Base-by-base conservation (phyloP, 2,888 invertebrate species). In the Drosophila neonasuta region DNA sequence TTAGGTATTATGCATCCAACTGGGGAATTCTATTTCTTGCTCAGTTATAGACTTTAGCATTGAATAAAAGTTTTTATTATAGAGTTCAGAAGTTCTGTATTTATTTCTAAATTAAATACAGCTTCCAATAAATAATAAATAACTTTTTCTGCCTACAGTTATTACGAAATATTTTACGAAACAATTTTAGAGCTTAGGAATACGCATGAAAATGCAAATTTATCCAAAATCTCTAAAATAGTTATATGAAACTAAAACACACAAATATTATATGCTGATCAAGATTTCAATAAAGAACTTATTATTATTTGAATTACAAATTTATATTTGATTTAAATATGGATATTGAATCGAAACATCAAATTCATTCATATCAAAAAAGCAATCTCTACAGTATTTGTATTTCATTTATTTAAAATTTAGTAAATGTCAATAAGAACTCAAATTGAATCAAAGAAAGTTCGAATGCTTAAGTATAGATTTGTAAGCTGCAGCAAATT, bases 401-500 rank as follows among this genome's bases (percentile, higher is more conserved):
- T 4, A 29, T 30, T 0, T 29, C 5, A 32, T 41, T 41, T 15
- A 15, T 41, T 41, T 15, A 32, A 30, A 30, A 9, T 20, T 42
- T 42, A 9, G 11, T 30, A 3, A 4, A 17, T 42, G 17, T 30
- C 2, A 15, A 13, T 44, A 13, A 0, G 3, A 24, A 2, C 6
- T 36, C 2, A 17, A 20, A 20, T 8, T 24, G 36, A 50, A 20
- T 20, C 20, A n/a, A 50, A 36, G 8, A 29, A 9, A 32, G 6
- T 32, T 6, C n/a, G 42, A 32, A 20, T 7, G 13, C 6, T 24
- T 39, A 39, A 24, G 42, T 6, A 17, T 29, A 51, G 36, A 13
- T 36, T 34, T 34, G 34, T 20, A n/a, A 20, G 50, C 32, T 24
- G 41, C 24, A 46, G 34, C 24, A 44, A 44, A 17, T 36, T 50